A percentile compares a stretch with the other conserved stretches of the same genome.
Conservation (phyloP, 2,888 invertebrate species). For the Drosophila setosimentum region DNA sequence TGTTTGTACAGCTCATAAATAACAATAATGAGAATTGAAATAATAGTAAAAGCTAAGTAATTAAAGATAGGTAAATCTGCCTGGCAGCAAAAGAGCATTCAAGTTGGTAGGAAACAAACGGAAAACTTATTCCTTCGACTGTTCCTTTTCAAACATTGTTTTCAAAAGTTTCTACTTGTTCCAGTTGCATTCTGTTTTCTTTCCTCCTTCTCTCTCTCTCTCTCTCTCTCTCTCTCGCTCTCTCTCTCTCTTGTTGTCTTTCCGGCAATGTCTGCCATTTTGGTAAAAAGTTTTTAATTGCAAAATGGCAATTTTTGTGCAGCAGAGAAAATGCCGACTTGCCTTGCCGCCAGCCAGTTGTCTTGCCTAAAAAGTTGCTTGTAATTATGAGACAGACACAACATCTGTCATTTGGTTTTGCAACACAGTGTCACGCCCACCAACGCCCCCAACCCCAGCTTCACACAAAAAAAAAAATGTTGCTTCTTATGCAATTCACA, state of each 20-base stretch:
- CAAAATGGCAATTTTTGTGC: constrained; percentile 58
- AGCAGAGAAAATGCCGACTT: constrained; percentile 7
- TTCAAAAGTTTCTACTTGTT: constrained; percentile 35
- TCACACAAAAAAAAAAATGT: not conserved
- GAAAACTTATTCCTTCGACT: constrained; percentile 21
- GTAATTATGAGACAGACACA: constrained; percentile 70
- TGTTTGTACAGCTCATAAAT: not conserved
- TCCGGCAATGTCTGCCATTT: constrained; percentile 34
- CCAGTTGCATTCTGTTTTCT: constrained; percentile 13
- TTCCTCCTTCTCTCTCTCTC: not conserved
- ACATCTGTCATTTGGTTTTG: constrained; percentile 55
- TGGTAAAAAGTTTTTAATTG: constrained; percentile 72
- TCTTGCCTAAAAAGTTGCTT: constrained; percentile 43
- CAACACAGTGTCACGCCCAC: constrained; percentile 22
- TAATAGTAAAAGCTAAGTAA: not conserved
- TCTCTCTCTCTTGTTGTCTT: not conserved
- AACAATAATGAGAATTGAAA: not conserved
- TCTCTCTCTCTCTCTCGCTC: not conserved
- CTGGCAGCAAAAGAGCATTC: constrained; percentile 35
- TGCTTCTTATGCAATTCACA: constrained; percentile 61
- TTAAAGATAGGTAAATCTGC: not conserved
- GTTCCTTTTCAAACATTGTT: constrained; percentile 36
- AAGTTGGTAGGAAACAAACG: constrained; percentile 8
- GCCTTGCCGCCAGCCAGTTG: constrained; percentile 7
- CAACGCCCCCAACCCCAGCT: constrained; percentile 12